Evolutionary conservation across 2,113 vertebrate species (phyloP), one percentile per base, ranked within the genome.

Genomic region (Ploceus nigricollis): DNA sequence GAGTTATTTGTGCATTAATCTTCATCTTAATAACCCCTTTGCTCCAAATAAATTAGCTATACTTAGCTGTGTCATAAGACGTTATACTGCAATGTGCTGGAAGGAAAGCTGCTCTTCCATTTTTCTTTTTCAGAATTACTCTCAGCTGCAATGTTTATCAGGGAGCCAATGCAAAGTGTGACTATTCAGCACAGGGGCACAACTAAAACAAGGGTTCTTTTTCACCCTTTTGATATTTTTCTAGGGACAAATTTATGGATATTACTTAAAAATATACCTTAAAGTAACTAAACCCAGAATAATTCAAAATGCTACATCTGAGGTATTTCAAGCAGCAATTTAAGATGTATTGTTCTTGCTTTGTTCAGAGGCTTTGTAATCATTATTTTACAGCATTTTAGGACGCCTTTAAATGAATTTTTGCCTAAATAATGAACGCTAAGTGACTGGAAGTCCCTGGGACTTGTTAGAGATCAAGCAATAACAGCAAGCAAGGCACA

Each of bases 1-100:
- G 82, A 92, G 81, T 73, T 95, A 93, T 96, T 89, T 93, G 56
- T 81, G 79, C n/a, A 90, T 93, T 95, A 89, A 81, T 94, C 60
- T 94, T 94, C 82, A 88, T 81, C 78, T 90, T 90, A 82, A 86
- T 91, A 96, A 88, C 64, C 85, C 39, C 71, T 87, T 89, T 78
- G 71, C 70, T 89, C 72, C 82, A 92, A 83, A 93, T 96, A 94
- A 95, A 95, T 91, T 85, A 93, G 79, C 50, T 42, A 71, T 69
- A 80, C 83, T 94, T 93, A 87, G 91, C 82, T 86, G 47, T 64
- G 87, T 90, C 84, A 97, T 89, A 90, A 96, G 72, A 93, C 47
- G 2, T 53, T 63, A 50, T 76, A 68, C 79, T 45, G 85, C 63
- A 87, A 64, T 39, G 54, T 73, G 64, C 78, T 93, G 33, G 57